These are phyloP conservation scores for Cepaea hortensis DNA, from an alignment of 2,888 invertebrate genomes.

Conservation along the genomic window DNA sequence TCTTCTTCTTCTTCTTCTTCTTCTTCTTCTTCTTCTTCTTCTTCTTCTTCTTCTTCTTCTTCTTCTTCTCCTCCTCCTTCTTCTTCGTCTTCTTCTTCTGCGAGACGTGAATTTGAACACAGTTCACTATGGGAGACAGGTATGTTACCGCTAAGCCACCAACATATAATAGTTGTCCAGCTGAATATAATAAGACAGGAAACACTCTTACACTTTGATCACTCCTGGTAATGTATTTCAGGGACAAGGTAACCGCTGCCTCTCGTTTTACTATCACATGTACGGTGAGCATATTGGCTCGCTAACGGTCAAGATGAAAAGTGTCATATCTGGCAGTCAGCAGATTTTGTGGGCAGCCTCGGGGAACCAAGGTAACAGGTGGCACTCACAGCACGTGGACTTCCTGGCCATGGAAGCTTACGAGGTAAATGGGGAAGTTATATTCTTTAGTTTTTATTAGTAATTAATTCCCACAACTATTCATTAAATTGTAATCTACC, in stretches of 20 bases:
- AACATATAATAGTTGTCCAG: too few relatives aligned
- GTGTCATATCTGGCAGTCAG: constrained; percentile 40
- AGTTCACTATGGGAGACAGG: too few relatives aligned
- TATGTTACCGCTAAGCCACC: too few relatives aligned
- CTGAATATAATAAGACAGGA: too few relatives aligned
- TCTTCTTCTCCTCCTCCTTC: too few relatives aligned
- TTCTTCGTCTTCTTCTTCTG: too few relatives aligned
- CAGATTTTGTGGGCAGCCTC: constrained; percentile 51
- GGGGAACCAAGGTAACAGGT: constrained; percentile 54
- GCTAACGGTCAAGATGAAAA: constrained; percentile 49
- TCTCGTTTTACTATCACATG: constrained; percentile 63
- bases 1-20: too few relatives aligned
- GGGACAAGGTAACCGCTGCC: constrained; percentile 58
- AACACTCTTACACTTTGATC: not conserved
- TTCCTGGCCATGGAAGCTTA: constrained; percentile 47
- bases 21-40: too few relatives aligned
- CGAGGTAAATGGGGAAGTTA: constrained; percentile 44
- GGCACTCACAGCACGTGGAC: constrained; percentile 52
- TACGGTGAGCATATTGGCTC: constrained; percentile 59
- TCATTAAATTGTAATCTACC: too few relatives aligned
- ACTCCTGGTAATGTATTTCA: constrained; percentile 35
- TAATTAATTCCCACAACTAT: too few relatives aligned
- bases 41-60: too few relatives aligned
- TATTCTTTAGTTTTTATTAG: not conserved
- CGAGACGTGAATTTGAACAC: too few relatives aligned